A percentile compares a stretch with the other conserved stretches of the same genome.
These are phyloP conservation scores for Morpho helenor DNA, from an alignment of 2,888 invertebrate species.

Conservation along the genomic window DNA sequence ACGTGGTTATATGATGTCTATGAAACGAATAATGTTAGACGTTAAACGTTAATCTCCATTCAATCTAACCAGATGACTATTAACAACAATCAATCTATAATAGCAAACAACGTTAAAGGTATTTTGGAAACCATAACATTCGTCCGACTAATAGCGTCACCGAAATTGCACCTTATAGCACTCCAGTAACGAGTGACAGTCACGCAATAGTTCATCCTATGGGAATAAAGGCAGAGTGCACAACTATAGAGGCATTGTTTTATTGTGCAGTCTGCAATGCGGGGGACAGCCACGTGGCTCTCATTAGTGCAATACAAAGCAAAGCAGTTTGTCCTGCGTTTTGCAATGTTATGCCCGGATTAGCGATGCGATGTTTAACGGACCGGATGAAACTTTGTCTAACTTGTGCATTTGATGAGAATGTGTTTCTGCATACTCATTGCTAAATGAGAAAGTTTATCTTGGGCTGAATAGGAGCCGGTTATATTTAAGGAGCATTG, in stretches of 20 bases:
- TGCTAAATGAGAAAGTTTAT: conserved; percentile 10
- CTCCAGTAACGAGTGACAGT: conserved; percentile 58
- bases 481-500: conserved; percentile 7
- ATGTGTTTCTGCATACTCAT: conserved; percentile 11
- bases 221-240: conserved; percentile 70
- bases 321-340: conserved; percentile 73
- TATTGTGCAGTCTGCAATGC: conserved; percentile 77
- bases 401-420: conserved; percentile 32
- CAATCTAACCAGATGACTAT: background rate
- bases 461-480: background rate
- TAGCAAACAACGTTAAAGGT: conserved; percentile 5
- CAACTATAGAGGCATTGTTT: conserved; percentile 71
- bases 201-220: conserved; percentile 70
- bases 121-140: conserved; percentile 6
- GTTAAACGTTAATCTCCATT: background rate
- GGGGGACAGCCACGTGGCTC: conserved; percentile 76
- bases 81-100: conserved; percentile 2
- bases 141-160: conserved; percentile 34
- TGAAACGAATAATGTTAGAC: too few species aligned
- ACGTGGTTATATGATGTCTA: too few species aligned
- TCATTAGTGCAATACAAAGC: conserved; percentile 76
- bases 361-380: conserved; percentile 66
- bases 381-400: conserved; percentile 61
- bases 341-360: conserved; percentile 70
- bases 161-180: conserved; percentile 54